Percentiles rank a stretch among this genome's conserved stretches.
phyloP scores from a whole-genome alignment of 1,140 invertebrate genomes.

The Brachionus paranguensis region DNA sequence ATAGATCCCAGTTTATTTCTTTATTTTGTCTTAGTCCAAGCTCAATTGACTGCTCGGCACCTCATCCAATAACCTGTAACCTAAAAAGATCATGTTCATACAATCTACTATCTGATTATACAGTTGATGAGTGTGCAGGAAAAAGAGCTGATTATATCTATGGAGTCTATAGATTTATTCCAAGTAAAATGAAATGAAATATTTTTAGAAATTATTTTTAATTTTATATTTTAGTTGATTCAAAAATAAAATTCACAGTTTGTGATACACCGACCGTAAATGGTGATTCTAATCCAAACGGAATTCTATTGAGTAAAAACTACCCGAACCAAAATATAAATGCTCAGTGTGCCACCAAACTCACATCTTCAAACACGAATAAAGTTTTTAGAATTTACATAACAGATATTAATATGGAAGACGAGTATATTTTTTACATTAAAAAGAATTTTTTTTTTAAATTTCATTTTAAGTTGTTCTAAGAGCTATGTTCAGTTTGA shows the following conservation, averaged over 20 bases:
- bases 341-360: background rate
- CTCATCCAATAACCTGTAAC: conserved; percentile 15
- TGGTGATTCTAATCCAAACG: background rate
- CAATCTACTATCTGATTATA: background rate
- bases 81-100: background rate
- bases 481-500: conserved; percentile 8
- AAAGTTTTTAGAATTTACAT: conserved; percentile 19
- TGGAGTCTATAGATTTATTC: conserved; percentile 30
- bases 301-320: background rate
- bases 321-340: background rate
- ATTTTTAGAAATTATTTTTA: background rate
- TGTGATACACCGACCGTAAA: background rate
- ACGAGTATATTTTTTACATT: background rate
- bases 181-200: conserved; percentile 3
- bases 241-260: background rate
- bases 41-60: background rate
- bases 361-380: background rate
- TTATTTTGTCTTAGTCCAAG: background rate
- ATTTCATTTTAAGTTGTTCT: background rate
- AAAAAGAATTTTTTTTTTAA: background rate
- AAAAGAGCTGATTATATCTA: conserved; percentile 22
- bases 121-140: background rate
- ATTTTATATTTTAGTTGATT: conserved; percentile 16
- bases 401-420: background rate
- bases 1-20: background rate